Conservation (phyloP, 2,797 vertebrate genomes). For the Florisuga fusca region DNA sequence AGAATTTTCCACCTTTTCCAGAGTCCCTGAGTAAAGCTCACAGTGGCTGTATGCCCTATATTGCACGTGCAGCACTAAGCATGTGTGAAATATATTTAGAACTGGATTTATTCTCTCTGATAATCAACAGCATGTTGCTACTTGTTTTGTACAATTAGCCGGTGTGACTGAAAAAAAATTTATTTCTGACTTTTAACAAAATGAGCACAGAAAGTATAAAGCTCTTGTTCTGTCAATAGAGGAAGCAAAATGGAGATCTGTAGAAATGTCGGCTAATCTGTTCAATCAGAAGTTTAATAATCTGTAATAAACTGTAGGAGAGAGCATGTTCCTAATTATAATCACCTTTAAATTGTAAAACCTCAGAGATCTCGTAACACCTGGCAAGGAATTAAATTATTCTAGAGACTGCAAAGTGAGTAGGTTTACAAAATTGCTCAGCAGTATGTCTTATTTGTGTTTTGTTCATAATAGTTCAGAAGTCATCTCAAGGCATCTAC, state of each 20-base stretch:
- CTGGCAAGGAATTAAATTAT: slow-evolving; percentile 1
- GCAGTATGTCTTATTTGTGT: slow-evolving; percentile 32
- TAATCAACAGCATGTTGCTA: neutral
- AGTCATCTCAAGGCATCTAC: slow-evolving; percentile 37
- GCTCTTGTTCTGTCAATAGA: neutral
- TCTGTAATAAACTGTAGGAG: neutral
- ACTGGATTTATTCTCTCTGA: neutral
- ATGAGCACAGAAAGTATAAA: neutral
- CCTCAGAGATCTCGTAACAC: neutral
- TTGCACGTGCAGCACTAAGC: rapidly evolving
- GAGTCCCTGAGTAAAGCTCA: neutral
- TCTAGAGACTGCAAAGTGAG: neutral
- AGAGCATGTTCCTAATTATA: neutral
- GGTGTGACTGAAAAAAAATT: neutral
- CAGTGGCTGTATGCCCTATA: neutral
- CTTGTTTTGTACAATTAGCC: neutral
- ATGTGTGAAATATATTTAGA: neutral
- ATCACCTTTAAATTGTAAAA: neutral
- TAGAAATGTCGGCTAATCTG: neutral
- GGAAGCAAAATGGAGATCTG: neutral
- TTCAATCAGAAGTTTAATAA: slow-evolving; percentile 1
- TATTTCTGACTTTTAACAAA: neutral
- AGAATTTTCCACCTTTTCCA: neutral
- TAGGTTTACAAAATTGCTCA: slow-evolving; percentile 28
- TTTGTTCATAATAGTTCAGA: slow-evolving; percentile 44